Evolutionary conservation across 2,113 vertebrate genomes (phyloP).

Genomic region (Mastomys natalensis): DNA sequence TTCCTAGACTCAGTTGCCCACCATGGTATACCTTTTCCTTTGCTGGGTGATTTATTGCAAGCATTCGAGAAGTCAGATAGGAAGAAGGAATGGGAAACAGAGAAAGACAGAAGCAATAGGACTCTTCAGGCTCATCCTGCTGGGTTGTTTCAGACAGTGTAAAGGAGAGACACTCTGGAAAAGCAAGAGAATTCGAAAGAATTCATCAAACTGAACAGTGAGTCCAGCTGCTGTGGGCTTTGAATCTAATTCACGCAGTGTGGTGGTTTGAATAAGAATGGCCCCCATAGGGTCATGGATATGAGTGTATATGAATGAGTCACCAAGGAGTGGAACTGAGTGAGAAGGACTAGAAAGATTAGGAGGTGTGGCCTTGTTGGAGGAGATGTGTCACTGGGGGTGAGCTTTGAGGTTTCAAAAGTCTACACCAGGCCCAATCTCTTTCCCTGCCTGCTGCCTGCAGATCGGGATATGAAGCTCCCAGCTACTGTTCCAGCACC

Average conservation of each 20-base stretch:
- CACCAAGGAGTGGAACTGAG: background rate
- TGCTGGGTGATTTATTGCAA: conserved; percentile 10
- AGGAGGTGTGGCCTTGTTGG: background rate
- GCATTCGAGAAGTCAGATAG: background rate
- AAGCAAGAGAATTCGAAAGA: background rate
- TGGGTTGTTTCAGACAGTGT: background rate
- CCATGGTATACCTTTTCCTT: background rate
- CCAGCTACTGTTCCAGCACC: background rate
- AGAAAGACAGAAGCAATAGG: background rate
- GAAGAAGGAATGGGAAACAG: fast-evolving
- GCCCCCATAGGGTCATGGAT: background rate
- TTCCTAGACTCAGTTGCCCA: background rate
- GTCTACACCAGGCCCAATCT: background rate
- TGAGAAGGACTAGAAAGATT: background rate
- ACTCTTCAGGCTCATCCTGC: background rate
- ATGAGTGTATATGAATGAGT: background rate
- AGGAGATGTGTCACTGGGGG: background rate
- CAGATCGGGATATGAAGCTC: background rate
- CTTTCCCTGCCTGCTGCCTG: background rate
- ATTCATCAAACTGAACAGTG: conserved; percentile 20
- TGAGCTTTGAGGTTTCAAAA: background rate
- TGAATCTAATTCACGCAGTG: background rate
- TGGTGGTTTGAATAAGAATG: background rate
- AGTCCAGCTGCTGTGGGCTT: background rate
- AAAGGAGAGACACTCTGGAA: background rate